Evolutionary conservation across 2,888 invertebrate species (phyloP), one percentile per base, ranked within the genome.

Genomic region (Eumacrocentrus americanus): DNA sequence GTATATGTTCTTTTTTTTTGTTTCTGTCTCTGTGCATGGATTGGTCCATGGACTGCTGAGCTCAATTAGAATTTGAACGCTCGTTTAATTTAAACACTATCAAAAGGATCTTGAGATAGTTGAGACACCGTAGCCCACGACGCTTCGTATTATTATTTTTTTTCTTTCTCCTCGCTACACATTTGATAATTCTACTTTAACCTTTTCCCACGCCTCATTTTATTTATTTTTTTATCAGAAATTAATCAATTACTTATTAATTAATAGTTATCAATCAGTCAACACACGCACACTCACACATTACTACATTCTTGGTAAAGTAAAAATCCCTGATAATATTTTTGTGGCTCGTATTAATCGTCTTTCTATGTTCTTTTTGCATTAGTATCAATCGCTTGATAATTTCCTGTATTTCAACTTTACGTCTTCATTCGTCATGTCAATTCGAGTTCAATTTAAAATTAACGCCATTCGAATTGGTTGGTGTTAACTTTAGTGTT

Each of bases 231-330:
- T 71, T 72, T 72, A 75, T 73, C 72, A 71, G 54, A 74, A 76
- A 77, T 70, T 66, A 70, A 64, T 64, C 55, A 64, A 68, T 78
- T 72, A 77, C 77, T 80, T 79, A 78, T 76, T 67, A 75, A 77
- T 77, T 79, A 79, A 76, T 77, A 76, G 70, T 77, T 63, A 75
- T 74, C 75, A 74, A 71, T 76, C 75, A 75, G 71, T 76, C 70
- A 75, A 76, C 77, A 76, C 77, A 76, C 76, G 73, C 78, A 75
- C 77, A 76, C 77, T 77, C 76, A 78, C 78, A 74, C 79, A 73
- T 70, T 71, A 75, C 78, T 77, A 78, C 79, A 79, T 77, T 67
- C 78, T 72, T 72, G 76, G 71, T 77, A 75, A 78, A 76, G 70
- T 77, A 77, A 75, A 74, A 76, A 76, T 79, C 78, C 76, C 78